phyloP scores from a whole-genome alignment of 1,140 invertebrate species.

The Plodia interpunctella region DNA sequence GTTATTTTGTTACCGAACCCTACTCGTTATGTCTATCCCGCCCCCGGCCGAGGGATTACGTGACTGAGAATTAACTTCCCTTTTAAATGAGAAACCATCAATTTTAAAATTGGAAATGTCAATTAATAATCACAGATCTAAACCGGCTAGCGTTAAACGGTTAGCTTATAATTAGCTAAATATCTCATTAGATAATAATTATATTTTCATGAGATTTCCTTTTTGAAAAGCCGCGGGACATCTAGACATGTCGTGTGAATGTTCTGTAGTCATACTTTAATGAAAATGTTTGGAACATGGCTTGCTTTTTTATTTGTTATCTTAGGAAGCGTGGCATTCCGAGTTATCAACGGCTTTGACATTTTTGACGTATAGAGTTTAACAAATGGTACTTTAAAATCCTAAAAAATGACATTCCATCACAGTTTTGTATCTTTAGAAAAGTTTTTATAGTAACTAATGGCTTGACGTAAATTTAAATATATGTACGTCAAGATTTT shows the following conservation, averaged over 20 bases:
- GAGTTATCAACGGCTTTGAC: slow-evolving; percentile 3
- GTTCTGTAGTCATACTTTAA: too few relatives aligned
- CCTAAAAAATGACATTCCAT: neutral
- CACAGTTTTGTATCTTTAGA: neutral
- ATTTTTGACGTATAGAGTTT: neutral
- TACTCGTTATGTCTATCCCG: neutral
- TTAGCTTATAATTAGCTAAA: too few relatives aligned
- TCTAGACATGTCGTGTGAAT: too few relatives aligned
- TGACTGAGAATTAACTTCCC: neutral
- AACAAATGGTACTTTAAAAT: neutral
- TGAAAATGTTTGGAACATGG: too few relatives aligned
- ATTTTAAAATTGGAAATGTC: too few relatives aligned
- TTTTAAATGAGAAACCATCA: too few relatives aligned
- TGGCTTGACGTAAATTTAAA: neutral
- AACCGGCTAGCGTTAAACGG: too few relatives aligned
- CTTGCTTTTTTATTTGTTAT: neutral
- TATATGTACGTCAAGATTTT: neutral
- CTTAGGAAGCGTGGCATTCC: neutral
- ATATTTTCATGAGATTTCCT: too few relatives aligned
- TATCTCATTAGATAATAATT: too few relatives aligned
- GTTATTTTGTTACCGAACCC: neutral
- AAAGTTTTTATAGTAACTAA: neutral
- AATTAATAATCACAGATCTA: too few relatives aligned
- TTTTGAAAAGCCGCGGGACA: too few relatives aligned
- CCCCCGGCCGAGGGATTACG: neutral